Evolutionary conservation across 2,797 vertebrate genomes (phyloP).

Genomic region (Tragelaphus eurycerus): DNA sequence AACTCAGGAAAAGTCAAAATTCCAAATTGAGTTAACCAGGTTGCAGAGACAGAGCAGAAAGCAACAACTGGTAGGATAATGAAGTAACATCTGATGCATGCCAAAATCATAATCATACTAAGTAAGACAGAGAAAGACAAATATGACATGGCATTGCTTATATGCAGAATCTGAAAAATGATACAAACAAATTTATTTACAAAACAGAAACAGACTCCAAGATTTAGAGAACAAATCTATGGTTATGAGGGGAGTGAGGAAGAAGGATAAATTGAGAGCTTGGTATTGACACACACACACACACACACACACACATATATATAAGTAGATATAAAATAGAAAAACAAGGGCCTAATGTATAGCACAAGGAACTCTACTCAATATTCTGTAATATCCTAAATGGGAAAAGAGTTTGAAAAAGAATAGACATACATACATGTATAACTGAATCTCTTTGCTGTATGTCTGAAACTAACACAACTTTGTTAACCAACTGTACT

Average conservation of each 20-base stretch:
- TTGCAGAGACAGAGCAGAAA: not conserved
- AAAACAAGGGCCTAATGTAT: not conserved
- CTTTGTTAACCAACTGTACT: not conserved
- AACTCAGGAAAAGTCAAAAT: not conserved
- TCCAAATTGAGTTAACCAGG: not conserved
- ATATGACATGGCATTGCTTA: not conserved
- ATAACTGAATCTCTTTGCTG: not conserved
- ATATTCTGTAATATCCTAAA: not conserved
- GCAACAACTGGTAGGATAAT: not conserved
- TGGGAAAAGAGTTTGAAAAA: not conserved
- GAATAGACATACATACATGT: accelerated
- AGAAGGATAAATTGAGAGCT: not conserved
- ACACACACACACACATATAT: not conserved
- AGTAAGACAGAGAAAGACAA: not conserved
- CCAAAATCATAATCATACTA: not conserved
- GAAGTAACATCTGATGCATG: not conserved
- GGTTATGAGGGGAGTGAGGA: not conserved
- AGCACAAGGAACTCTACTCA: not conserved
- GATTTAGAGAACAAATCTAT: not conserved
- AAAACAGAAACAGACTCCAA: not conserved
- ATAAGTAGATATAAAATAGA: not conserved
- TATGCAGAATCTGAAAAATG: not conserved
- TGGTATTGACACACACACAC: accelerated
- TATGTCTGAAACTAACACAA: not conserved
- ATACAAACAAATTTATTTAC: not conserved